phyloP scores from a whole-genome alignment of 2,113 vertebrate species.

The Danionella cerebrum region DNA sequence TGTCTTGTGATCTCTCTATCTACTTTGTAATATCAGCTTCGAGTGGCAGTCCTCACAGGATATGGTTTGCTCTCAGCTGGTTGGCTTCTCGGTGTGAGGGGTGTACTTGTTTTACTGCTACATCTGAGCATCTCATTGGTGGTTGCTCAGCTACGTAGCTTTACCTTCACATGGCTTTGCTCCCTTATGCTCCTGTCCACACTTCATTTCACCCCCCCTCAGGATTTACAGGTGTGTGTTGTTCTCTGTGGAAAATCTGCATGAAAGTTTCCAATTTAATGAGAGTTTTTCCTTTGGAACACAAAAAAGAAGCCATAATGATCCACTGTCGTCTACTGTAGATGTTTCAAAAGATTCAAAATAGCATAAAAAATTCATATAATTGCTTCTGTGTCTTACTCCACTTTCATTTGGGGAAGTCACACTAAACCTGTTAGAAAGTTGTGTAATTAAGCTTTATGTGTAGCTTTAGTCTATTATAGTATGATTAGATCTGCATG shows the following conservation, averaged over 20 bases:
- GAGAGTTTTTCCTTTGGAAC: not conserved
- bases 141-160: slow-evolving; percentile 74
- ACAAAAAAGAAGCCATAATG: not conserved
- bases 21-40: slow-evolving; percentile 60
- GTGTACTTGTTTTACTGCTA: slow-evolving; percentile 70
- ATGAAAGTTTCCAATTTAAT: not conserved
- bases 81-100: slow-evolving; percentile 72
- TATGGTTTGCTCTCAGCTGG: slow-evolving; percentile 81
- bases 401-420: too few relatives aligned
- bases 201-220: slow-evolving; percentile 70
- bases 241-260: not conserved
- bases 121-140: slow-evolving; percentile 73
- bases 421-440: too few relatives aligned
- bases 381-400: too few relatives aligned
- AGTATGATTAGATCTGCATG: too few relatives aligned
- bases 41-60: slow-evolving; percentile 65
- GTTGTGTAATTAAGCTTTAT: too few relatives aligned
- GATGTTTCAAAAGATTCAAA: not conserved
- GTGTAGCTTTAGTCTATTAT: too few relatives aligned
- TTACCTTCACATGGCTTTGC: slow-evolving; percentile 72
- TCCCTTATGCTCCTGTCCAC: slow-evolving; percentile 77
- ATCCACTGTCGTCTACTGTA: not conserved
- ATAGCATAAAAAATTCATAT: too few relatives aligned
- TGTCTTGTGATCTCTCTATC: not conserved
- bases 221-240: slow-evolving; percentile 76